Base-by-base conservation (phyloP, 2,888 invertebrate species). In the Euplexia lucipara region DNA sequence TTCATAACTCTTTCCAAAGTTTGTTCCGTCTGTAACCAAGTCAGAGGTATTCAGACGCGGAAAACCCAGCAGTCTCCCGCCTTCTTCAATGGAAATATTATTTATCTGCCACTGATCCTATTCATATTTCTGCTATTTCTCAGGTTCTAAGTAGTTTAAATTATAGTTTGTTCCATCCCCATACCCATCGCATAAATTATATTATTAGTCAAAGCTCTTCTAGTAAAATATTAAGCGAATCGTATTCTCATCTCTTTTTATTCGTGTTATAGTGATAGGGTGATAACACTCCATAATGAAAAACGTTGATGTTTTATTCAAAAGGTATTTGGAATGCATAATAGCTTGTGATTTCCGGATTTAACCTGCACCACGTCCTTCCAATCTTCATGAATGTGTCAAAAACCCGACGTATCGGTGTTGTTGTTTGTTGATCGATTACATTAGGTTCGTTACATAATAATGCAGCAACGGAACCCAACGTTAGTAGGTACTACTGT, bases 371-470 rank as follows among this genome's bases (percentile, higher is more conserved):
- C 10, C 30, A 47, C 47, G 52, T 41, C 68, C 52, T 49, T 70
- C 18, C 48, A 41, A 41, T 52, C n/a, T 41, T 64, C 47, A 71
- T 71, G 35, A 53, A 71, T 71, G 32, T 71, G 71, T 68, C 41
- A 68, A 63, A 37, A 12, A 48, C 52, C 35, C 63, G n/a, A 63
- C 18, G 45, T 52, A 30, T 37, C 30, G 14, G 32, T 41, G 18
- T 18, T 18, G 47, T 48, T 63, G 32, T 26, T 39, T 8, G 47
- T 53, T 47, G 45, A 71, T 52, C 30, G 51, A 62, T 63, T 48
- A 48, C 47, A 53, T 35, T 71, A 32, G n/a, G 47, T 52, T 64
- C 18, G 18, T 52, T 71, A 32, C 52, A 47, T 63, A 52, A 18
- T 47, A 61, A 32, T 37, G 26, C 32, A 44, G n/a, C 22, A n/a